These are phyloP conservation scores for Campylomormyrus numenius DNA, from an alignment of 2,113 vertebrate genomes.

Conservation along the genomic window DNA sequence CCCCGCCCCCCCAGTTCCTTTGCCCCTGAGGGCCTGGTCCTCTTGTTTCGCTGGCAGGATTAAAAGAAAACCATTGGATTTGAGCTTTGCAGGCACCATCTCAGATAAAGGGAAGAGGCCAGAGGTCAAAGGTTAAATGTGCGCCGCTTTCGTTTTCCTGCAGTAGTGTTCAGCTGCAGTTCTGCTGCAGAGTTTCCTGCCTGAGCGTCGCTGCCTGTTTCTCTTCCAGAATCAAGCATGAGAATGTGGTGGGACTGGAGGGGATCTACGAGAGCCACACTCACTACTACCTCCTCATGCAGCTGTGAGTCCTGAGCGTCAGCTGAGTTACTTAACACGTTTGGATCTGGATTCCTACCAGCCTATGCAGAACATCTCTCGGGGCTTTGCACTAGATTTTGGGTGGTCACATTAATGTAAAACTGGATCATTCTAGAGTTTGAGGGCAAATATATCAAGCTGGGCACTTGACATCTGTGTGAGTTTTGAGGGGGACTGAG, in stretches of 20 bases:
- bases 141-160: background rate
- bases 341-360: background rate
- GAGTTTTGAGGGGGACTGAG: background rate
- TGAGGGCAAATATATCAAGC: background rate
- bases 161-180: background rate
- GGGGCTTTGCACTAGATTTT: background rate
- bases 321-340: background rate
- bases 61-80: background rate
- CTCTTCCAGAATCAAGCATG: conserved; percentile 81
- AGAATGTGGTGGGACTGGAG: conserved; percentile 88
- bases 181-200: no score
- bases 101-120: background rate
- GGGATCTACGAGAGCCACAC: conserved; percentile 88
- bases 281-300: conserved; percentile 93
- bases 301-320: conserved; percentile 78
- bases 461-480: background rate
- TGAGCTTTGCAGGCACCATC: background rate
- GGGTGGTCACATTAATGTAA: background rate
- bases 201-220: background rate
- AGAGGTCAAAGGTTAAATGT: background rate
- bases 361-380: background rate
- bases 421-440: background rate
- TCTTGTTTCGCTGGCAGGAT: no score
- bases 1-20: no score
- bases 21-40: background rate